Evolutionary conservation across 2,888 invertebrate genomes (phyloP).

Genomic region (Cephus runcator): DNA sequence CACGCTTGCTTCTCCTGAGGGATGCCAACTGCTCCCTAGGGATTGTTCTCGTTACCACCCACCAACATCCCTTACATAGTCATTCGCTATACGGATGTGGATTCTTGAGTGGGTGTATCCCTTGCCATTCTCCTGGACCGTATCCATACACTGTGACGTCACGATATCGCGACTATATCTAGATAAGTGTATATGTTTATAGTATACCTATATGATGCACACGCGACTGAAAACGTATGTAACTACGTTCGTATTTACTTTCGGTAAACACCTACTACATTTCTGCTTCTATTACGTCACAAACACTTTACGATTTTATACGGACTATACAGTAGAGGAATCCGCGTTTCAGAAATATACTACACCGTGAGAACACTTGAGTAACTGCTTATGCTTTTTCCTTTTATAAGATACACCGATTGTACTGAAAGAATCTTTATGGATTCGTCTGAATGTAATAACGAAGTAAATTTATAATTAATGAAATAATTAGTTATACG

Average conservation of each 20-base stretch:
- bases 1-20: constrained; percentile 30
- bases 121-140: not conserved
- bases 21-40: constrained; percentile 33
- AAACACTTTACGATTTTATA: not conserved
- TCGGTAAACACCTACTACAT: not conserved
- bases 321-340: not conserved
- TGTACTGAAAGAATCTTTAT: not conserved
- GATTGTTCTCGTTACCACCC: constrained; percentile 30
- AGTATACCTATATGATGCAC: not conserved
- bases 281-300: not conserved
- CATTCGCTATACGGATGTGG: constrained; percentile 2
- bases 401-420: not conserved
- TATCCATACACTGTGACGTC: not conserved
- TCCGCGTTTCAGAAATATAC: not conserved
- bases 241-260: not conserved
- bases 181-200: not conserved
- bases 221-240: not conserved
- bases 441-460: not conserved
- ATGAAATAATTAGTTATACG: not conserved
- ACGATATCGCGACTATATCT: not conserved
- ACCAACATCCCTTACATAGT: constrained; percentile 18
- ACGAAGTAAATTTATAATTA: not conserved
- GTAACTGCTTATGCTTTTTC: not conserved
- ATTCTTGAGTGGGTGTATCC: not conserved
- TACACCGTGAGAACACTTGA: not conserved